phyloP scores from a whole-genome alignment of 1,140 invertebrate genomes.

The Ceratina australensis region DNA sequence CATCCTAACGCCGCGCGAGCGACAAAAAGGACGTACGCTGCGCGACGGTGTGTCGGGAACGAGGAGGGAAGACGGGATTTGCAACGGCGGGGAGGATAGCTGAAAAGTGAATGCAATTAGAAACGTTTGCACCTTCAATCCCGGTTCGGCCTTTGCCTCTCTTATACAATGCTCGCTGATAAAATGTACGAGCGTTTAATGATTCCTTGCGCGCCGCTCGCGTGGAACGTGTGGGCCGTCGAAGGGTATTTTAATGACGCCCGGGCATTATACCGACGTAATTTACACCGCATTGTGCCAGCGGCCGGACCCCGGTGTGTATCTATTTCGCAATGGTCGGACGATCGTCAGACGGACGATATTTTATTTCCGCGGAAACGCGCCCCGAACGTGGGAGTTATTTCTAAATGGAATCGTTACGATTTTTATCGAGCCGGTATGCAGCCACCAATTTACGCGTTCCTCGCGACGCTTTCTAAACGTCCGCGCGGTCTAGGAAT shows the following conservation, averaged over 20 bases:
- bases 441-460: slow-evolving; percentile 10
- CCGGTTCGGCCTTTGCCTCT: background rate
- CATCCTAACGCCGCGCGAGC: slow-evolving; percentile 4
- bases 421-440: background rate
- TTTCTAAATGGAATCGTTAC: slow-evolving; percentile 4
- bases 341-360: slow-evolving; percentile 10
- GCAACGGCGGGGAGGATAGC: too few relatives aligned
- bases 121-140: slow-evolving; percentile 36
- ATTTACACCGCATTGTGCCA: slow-evolving; percentile 41
- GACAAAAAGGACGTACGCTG: too few relatives aligned
- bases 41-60: background rate
- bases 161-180: background rate
- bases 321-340: slow-evolving; percentile 19
- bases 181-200: slow-evolving; percentile 20
- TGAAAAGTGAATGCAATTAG: slow-evolving; percentile 35
- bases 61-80: too few relatives aligned
- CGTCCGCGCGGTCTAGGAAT: slow-evolving; percentile 1
- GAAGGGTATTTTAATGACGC: slow-evolving; percentile 38
- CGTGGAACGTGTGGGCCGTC: slow-evolving; percentile 19
- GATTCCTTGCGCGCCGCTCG: background rate
- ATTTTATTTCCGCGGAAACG: slow-evolving; percentile 33
- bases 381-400: background rate
- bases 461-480: background rate
- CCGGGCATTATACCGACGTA: slow-evolving; percentile 20
- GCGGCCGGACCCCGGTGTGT: background rate